Evolutionary conservation across 2,797 vertebrate species (phyloP).

Genomic region (Pteropus rufus): DNA sequence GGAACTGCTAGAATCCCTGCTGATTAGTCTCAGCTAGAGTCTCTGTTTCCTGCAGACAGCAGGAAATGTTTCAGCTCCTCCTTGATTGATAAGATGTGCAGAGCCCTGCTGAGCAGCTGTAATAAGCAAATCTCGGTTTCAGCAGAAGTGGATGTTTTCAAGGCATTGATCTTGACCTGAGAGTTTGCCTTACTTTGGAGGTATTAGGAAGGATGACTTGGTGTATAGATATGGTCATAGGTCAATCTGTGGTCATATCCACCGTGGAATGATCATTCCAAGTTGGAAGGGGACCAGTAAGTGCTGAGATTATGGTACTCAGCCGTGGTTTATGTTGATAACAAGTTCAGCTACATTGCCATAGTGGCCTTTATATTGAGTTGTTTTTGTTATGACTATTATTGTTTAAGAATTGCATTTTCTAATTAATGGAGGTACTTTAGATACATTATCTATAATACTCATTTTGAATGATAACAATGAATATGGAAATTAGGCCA

Average conservation of each 20-base stretch:
- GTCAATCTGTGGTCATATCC: background rate
- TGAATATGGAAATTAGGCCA: slow-evolving; percentile 80
- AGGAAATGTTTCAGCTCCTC: slow-evolving; percentile 39
- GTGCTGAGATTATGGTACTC: slow-evolving; percentile 29
- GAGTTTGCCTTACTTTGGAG: slow-evolving; percentile 21
- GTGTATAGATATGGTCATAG: background rate
- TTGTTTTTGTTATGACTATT: slow-evolving; percentile 73
- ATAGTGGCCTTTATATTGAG: slow-evolving; percentile 63
- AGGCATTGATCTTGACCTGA: slow-evolving; percentile 14
- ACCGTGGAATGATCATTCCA: background rate
- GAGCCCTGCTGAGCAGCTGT: slow-evolving; percentile 17
- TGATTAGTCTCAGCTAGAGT: slow-evolving; percentile 42
- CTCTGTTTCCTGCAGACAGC: background rate
- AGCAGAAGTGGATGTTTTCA: slow-evolving; percentile 33
- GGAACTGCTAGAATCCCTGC: slow-evolving; percentile 9
- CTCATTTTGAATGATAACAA: slow-evolving; percentile 79
- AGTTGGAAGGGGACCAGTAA: background rate
- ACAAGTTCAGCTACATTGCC: slow-evolving; percentile 59
- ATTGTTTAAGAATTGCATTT: slow-evolving; percentile 78
- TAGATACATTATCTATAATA: slow-evolving; percentile 79
- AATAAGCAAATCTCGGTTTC: slow-evolving; percentile 22
- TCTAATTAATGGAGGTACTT: slow-evolving; percentile 79
- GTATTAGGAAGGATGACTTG: background rate
- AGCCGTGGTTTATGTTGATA: slow-evolving; percentile 44
- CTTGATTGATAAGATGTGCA: slow-evolving; percentile 50